A percentile compares a stretch with the other conserved stretches of the same genome.
These are phyloP conservation scores for Rosalia funebris DNA, from an alignment of 2,888 invertebrate species.

Conservation along the genomic window DNA sequence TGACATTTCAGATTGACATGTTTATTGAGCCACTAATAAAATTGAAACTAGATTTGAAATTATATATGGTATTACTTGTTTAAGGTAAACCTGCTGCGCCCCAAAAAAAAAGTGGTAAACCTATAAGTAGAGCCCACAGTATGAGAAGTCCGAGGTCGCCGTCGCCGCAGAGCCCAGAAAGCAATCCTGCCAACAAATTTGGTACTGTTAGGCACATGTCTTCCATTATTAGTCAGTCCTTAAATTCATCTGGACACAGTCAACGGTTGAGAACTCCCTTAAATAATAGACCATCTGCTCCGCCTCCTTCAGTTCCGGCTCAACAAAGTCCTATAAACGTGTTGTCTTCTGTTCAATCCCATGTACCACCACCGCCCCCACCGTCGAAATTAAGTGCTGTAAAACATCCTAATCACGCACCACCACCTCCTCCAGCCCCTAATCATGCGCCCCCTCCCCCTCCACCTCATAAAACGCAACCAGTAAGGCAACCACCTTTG, in stretches of 20 bases:
- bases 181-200: conserved; percentile 54
- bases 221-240: conserved; percentile 67
- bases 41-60: too few species aligned
- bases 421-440: conserved; percentile 59
- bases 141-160: conserved; percentile 83
- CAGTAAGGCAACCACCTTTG: conserved; percentile 44
- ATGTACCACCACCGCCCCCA: conserved; percentile 49
- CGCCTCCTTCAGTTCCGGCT: conserved; percentile 61
- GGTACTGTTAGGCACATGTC: conserved; percentile 62
- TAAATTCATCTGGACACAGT: conserved; percentile 55
- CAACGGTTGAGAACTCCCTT: conserved; percentile 54
- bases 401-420: conserved; percentile 60
- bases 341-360: conserved; percentile 55
- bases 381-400: conserved; percentile 47
- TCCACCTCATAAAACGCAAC: conserved; percentile 55
- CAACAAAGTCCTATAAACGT: not conserved
- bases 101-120: conserved; percentile 66
- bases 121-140: conserved; percentile 82
- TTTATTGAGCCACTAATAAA: too few species aligned
- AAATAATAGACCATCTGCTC: conserved; percentile 58
- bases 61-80: too few species aligned
- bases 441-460: conserved; percentile 54
- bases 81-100: conserved; percentile 72
- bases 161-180: conserved; percentile 65
- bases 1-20: too few species aligned